Evolutionary conservation across 2,888 invertebrate species (phyloP).

Genomic region (Mesochorus sp.): DNA sequence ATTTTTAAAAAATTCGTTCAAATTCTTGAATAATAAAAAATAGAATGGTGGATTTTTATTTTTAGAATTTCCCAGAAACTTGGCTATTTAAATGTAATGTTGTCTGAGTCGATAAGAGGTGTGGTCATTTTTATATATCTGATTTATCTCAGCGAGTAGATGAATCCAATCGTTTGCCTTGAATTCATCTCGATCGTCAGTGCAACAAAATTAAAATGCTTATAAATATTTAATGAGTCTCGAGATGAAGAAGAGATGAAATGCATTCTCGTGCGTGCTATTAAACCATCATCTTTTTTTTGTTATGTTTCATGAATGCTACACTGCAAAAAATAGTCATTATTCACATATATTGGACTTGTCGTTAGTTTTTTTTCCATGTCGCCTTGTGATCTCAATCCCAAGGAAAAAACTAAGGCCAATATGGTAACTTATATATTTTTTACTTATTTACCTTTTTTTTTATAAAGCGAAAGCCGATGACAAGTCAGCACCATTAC

Average conservation of each 20-base stretch:
- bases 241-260: constrained; percentile 31
- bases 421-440: neutral
- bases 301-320: neutral
- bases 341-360: neutral
- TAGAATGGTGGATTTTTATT: neutral
- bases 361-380: neutral
- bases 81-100: neutral
- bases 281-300: constrained; percentile 32
- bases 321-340: constrained; percentile 10
- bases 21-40: no score
- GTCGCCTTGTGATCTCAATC: neutral
- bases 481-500: constrained; percentile 45
- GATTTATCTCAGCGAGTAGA: neutral
- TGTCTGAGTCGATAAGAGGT: neutral
- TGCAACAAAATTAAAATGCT: constrained; percentile 21
- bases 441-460: neutral
- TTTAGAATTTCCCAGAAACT: neutral
- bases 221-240: constrained; percentile 42
- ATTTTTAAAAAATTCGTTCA: no score
- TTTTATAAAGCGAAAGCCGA: constrained; percentile 56
- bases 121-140: neutral
- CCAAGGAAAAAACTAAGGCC: neutral
- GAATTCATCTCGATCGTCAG: constrained; percentile 1
- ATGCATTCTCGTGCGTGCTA: constrained; percentile 14
- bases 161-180: neutral